These are phyloP conservation scores for Sphecodes monilicornis DNA, from an alignment of 2,888 invertebrate species.

Conservation along the genomic window DNA sequence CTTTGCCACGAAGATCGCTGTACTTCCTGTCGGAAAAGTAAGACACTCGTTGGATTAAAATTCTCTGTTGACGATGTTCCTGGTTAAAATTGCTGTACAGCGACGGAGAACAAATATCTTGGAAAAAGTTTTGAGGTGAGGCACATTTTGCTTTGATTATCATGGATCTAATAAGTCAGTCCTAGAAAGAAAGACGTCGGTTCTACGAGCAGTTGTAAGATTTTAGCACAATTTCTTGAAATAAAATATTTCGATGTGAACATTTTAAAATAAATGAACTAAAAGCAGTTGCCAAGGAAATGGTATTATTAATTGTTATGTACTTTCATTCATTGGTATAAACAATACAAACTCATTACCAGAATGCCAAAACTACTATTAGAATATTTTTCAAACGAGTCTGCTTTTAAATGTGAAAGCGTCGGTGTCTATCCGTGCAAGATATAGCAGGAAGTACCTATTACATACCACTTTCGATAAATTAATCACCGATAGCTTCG, in stretches of 20 bases:
- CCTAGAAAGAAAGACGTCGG: too few relatives aligned
- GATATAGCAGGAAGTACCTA: neutral
- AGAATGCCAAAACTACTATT: neutral
- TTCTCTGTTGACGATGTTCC: slow-evolving; percentile 3
- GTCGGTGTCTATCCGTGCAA: neutral
- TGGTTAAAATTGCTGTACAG: neutral
- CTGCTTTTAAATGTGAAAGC: neutral
- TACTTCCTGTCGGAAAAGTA: neutral
- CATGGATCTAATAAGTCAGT: neutral
- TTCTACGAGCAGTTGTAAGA: too few relatives aligned
- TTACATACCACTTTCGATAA: neutral
- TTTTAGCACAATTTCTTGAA: too few relatives aligned
- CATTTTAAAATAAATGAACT: neutral
- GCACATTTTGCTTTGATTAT: neutral
- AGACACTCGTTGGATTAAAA: neutral
- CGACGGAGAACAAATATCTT: neutral
- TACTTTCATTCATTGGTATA: neutral
- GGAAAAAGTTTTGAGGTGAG: neutral
- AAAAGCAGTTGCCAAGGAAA: neutral
- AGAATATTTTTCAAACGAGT: neutral
- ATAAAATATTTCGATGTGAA: neutral
- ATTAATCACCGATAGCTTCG: neutral
- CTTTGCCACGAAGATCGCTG: neutral
- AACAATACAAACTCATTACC: neutral
- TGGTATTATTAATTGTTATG: neutral